These are phyloP conservation scores for Margaritifera margaritifera DNA, from an alignment of 2,888 invertebrate species.

Conservation along the genomic window DNA sequence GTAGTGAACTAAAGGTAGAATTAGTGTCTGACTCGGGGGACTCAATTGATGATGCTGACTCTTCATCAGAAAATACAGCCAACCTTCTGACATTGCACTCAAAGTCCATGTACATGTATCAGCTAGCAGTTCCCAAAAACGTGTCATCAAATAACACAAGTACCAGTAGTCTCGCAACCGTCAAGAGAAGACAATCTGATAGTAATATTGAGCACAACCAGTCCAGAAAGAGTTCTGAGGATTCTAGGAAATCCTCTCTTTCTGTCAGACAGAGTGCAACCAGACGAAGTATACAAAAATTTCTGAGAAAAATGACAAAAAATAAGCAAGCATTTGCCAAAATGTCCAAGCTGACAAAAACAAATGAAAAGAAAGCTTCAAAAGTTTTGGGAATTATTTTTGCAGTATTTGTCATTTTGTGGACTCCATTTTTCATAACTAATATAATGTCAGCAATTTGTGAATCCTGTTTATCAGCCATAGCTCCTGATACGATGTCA, in stretches of 20 bases:
- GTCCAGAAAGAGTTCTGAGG: neutral
- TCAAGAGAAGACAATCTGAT: too few species aligned
- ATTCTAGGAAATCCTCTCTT: neutral
- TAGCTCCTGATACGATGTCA: slow-evolving; percentile 64
- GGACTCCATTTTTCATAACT: slow-evolving; percentile 71
- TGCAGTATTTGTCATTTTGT: slow-evolving; percentile 69
- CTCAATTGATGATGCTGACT: slow-evolving; percentile 34
- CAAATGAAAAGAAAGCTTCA: slow-evolving; percentile 70
- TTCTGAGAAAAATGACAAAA: slow-evolving; percentile 30
- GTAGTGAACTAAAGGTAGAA: neutral
- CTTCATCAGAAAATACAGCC: slow-evolving; percentile 42
- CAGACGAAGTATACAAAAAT: slow-evolving; percentile 23
- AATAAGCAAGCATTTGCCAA: slow-evolving; percentile 36
- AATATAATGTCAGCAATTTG: slow-evolving; percentile 68
- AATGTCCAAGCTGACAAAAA: slow-evolving; percentile 58
- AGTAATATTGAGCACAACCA: too few species aligned
- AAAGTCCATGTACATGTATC: slow-evolving; percentile 48
- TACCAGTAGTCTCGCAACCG: too few species aligned
- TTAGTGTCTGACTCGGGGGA: slow-evolving; percentile 38
- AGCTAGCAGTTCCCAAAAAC: slow-evolving; percentile 26
- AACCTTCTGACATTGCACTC: slow-evolving; percentile 49
- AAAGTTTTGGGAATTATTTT: slow-evolving; percentile 73
- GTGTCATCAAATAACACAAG: too few species aligned
- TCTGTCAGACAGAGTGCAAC: too few species aligned
- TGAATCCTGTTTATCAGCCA: slow-evolving; percentile 47